Conservation (phyloP, 2,888 invertebrate genomes). For the Cetonia aurata region DNA sequence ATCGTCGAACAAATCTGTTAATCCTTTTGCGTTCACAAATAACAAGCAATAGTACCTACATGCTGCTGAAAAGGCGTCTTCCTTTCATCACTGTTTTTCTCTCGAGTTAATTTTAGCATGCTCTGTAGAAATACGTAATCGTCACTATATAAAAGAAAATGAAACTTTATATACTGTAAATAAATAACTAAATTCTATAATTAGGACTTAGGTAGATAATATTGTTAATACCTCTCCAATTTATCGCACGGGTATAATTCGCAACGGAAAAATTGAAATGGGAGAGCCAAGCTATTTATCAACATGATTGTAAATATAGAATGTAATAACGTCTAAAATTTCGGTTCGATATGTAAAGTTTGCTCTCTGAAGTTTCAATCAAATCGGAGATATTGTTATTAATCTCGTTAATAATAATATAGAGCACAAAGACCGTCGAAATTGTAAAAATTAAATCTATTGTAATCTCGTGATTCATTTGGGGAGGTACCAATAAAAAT, state of each 20-base stretch:
- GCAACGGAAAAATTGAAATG: no score
- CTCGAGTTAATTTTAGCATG: constrained; percentile 56
- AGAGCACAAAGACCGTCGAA: no score
- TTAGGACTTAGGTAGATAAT: constrained; percentile 41
- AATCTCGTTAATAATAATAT: no score
- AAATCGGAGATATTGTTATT: no score
- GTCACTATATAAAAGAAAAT: constrained; percentile 48
- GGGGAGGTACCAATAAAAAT: background rate
- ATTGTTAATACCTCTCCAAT: background rate
- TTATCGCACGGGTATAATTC: background rate
- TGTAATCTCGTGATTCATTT: no score
- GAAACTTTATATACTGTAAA: constrained; percentile 58
- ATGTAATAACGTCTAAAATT: no score
- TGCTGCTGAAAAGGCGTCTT: no score
- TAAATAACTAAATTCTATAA: constrained; percentile 56
- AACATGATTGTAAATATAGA: no score
- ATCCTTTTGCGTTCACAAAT: constrained; percentile 1
- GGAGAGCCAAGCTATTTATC: no score
- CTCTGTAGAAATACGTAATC: constrained; percentile 56
- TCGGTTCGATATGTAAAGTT: no score
- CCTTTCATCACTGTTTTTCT: constrained; percentile 28
- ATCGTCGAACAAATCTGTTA: background rate
- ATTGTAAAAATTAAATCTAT: no score
- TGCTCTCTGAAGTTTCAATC: no score
- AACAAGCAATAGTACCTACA: constrained; percentile 11